Percentiles rank a stretch among this genome's conserved stretches.
These are phyloP conservation scores for Ameiurus melas DNA, from an alignment of 2,113 vertebrate genomes.

Conservation along the genomic window DNA sequence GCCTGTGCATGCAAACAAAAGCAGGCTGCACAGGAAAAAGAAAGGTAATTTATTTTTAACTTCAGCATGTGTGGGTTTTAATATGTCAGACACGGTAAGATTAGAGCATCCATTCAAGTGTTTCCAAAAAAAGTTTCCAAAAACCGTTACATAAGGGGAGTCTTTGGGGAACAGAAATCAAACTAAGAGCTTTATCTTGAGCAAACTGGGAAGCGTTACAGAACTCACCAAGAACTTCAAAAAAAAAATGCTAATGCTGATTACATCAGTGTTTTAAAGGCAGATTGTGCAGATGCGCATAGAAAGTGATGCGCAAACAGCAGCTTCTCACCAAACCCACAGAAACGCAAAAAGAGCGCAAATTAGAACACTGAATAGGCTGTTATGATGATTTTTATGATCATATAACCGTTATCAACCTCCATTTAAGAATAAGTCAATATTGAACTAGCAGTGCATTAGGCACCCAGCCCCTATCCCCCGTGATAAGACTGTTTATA, in stretches of 20 bases:
- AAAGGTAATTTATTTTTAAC: background rate
- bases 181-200: background rate
- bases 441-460: slow-evolving; percentile 27
- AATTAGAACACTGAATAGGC: background rate
- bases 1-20: background rate
- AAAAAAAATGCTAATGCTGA: background rate
- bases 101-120: background rate
- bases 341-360: background rate
- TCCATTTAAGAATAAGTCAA: background rate
- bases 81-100: background rate
- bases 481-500: slow-evolving; percentile 31
- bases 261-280: background rate
- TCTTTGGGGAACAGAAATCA: background rate
- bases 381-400: no score
- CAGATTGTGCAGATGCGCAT: background rate
- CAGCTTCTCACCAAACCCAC: background rate
- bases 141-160: background rate
- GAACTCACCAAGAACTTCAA: background rate
- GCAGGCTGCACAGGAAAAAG: background rate
- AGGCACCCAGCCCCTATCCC: background rate
- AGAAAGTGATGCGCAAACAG: background rate
- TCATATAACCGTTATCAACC: background rate
- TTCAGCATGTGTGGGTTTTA: background rate
- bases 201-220: background rate
- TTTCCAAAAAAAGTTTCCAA: background rate